Evolutionary conservation across 2,797 vertebrate species (phyloP).

Genomic region (Coendou prehensilis): DNA sequence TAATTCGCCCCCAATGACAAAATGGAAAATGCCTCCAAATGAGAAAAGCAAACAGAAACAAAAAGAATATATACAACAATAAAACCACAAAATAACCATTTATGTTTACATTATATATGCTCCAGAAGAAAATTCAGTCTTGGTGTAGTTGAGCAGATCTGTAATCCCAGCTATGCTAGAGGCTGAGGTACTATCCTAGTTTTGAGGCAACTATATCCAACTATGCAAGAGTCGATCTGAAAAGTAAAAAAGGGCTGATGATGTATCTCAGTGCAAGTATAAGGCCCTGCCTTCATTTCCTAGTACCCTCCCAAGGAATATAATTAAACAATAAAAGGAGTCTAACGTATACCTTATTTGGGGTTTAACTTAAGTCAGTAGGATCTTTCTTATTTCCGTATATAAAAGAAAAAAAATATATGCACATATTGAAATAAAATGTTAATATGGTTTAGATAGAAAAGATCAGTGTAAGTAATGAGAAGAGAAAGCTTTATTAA

Average conservation of each 20-base stretch:
- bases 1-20: not conserved
- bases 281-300: not conserved
- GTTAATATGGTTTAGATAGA: not conserved
- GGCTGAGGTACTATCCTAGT: not conserved
- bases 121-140: not conserved
- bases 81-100: not conserved
- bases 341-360: not conserved
- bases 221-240: not conserved
- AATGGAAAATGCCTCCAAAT: not conserved
- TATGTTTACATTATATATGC: not conserved
- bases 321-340: not conserved
- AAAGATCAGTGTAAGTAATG: not conserved
- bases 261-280: not conserved
- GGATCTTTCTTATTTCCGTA: not conserved
- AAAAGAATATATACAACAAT: not conserved
- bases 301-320: not conserved
- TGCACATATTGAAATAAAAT: not conserved
- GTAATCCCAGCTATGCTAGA: not conserved
- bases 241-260: not conserved
- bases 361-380: not conserved
- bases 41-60: not conserved
- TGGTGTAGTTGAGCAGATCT: not conserved
- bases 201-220: not conserved
- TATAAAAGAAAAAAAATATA: not conserved
- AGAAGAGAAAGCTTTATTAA: not conserved